Conservation (phyloP, 2,113 vertebrate genomes). For the Calypte anna region DNA sequence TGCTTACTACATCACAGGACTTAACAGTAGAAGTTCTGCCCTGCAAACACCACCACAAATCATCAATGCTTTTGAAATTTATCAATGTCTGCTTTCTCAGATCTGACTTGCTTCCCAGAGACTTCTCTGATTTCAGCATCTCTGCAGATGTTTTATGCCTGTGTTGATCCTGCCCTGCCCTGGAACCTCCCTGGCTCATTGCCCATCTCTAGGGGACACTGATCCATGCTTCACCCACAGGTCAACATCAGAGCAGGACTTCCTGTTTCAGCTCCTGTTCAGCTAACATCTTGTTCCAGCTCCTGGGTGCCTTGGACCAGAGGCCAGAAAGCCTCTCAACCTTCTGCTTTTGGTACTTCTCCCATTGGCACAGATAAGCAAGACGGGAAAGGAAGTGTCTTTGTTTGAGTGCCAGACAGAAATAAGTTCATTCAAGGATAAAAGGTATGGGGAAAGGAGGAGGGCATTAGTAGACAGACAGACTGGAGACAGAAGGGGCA, state of each 20-base stretch:
- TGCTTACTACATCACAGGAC: rapidly evolving
- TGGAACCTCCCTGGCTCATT: rapidly evolving
- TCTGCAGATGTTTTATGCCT: background rate
- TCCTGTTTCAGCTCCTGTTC: background rate
- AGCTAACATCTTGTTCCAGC: background rate
- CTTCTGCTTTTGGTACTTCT: background rate
- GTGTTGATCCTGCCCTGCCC: background rate
- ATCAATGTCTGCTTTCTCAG: background rate
- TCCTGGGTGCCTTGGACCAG: background rate
- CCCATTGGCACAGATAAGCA: background rate
- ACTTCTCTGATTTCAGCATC: background rate
- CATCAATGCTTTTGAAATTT: background rate
- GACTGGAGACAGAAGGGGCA: conserved; percentile 27
- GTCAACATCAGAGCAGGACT: background rate
- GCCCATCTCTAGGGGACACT: background rate
- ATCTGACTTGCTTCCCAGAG: background rate
- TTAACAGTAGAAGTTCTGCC: background rate
- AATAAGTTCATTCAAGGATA: conserved; percentile 24
- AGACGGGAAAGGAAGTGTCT: background rate
- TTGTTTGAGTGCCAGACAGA: background rate
- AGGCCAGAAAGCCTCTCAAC: background rate
- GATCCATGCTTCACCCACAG: background rate
- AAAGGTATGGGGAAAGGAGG: background rate
- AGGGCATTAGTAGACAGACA: conserved; percentile 27
- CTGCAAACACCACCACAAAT: background rate